Conservation (phyloP, 2,888 invertebrate species). For the Ischnura elegans region DNA sequence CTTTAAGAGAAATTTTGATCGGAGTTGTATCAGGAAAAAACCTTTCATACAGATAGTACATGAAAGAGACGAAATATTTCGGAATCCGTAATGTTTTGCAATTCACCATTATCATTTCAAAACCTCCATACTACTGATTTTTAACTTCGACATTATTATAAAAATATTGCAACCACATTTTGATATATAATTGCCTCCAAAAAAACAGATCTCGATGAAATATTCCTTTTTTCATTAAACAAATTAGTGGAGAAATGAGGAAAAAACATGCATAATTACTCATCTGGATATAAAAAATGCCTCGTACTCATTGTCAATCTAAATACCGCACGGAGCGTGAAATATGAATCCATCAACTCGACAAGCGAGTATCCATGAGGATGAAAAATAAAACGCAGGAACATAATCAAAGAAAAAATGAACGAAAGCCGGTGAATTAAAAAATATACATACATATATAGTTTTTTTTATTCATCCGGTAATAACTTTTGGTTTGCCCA, state of each 20-base stretch:
- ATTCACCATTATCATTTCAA: background rate
- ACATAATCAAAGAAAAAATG: background rate
- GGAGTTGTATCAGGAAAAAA: no score
- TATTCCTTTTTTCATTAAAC: background rate
- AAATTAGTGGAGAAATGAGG: background rate
- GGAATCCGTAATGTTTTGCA: no score
- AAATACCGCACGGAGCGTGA: background rate
- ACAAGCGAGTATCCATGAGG: background rate
- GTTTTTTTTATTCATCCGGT: background rate
- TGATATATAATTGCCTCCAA: background rate
- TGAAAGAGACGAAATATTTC: no score
- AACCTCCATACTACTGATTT: no score
- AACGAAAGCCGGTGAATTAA: background rate
- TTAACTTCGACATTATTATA: no score
- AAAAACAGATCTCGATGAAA: background rate
- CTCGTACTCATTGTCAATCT: background rate
- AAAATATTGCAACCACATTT: no score
- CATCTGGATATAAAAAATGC: background rate
- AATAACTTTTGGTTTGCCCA: constrained; percentile 4
- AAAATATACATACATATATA: background rate
- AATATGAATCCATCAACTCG: background rate
- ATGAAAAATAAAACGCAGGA: background rate
- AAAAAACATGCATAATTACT: background rate
- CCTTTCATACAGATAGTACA: no score
- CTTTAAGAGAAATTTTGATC: no score